Evolutionary conservation across 1,140 invertebrate species (phyloP).

Genomic region (Papilio dardanus): DNA sequence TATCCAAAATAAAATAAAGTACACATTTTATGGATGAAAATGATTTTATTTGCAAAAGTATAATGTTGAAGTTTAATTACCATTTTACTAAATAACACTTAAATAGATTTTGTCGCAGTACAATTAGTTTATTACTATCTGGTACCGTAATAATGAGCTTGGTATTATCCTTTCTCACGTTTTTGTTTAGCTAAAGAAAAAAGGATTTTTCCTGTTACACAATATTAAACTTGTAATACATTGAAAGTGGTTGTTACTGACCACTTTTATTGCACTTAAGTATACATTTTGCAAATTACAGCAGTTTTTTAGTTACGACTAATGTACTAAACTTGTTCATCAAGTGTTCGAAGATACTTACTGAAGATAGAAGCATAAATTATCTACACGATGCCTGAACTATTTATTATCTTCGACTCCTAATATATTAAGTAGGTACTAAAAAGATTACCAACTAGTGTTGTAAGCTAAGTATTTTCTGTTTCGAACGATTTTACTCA

Average conservation of each 20-base stretch:
- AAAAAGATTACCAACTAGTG: neutral
- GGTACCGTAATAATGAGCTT: neutral
- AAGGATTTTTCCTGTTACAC: constrained; percentile 13
- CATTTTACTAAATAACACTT: neutral
- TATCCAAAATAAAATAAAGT: too few relatives aligned
- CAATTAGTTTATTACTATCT: neutral
- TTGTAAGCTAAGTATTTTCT: too few relatives aligned
- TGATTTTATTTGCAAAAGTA: too few relatives aligned
- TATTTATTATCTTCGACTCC: constrained; percentile 10
- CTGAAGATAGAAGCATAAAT: neutral
- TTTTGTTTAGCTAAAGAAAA: neutral
- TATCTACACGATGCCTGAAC: neutral
- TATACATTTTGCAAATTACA: constrained; percentile 13
- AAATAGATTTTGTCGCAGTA: neutral
- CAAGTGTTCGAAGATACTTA: neutral
- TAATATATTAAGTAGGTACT: neutral
- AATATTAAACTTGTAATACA: constrained; percentile 5
- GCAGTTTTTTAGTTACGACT: neutral
- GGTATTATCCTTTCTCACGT: constrained; percentile 9
- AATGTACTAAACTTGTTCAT: constrained; percentile 17
- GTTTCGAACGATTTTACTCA: too few relatives aligned
- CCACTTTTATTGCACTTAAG: neutral
- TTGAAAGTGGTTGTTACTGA: constrained; percentile 4
- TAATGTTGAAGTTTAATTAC: neutral
- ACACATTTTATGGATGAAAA: neutral